These are phyloP conservation scores for Eciton burchellii DNA, from an alignment of 1,140 invertebrate species.

Conservation along the genomic window DNA sequence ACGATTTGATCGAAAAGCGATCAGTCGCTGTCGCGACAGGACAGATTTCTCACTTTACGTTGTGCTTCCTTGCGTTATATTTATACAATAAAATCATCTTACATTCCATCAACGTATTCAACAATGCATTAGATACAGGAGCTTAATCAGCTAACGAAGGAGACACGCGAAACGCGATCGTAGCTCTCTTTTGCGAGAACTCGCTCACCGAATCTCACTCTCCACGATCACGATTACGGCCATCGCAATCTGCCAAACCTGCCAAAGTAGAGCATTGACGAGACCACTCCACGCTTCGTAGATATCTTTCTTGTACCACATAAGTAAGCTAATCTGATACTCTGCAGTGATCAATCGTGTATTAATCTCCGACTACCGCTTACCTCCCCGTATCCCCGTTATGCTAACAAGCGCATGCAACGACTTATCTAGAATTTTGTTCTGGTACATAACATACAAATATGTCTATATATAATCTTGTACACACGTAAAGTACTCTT, in stretches of 20 bases:
- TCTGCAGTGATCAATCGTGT: constrained; percentile 69
- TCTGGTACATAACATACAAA: constrained; percentile 65
- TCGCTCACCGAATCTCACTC: constrained; percentile 43
- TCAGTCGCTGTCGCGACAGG: no score
- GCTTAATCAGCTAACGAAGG: background rate
- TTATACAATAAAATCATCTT: no score
- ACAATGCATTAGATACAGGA: background rate
- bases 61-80: no score
- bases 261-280: constrained; percentile 63
- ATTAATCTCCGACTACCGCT: constrained; percentile 72
- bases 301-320: constrained; percentile 68
- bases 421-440: constrained; percentile 75
- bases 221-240: constrained; percentile 10
- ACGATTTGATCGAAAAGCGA: no score
- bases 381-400: constrained; percentile 69
- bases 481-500: constrained; percentile 49
- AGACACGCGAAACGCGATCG: constrained; percentile 7
- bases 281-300: constrained; percentile 72
- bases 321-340: constrained; percentile 68
- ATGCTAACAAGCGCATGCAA: constrained; percentile 77
- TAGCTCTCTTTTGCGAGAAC: constrained; percentile 45
- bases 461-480: constrained; percentile 54
- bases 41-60: no score
- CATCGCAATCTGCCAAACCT: constrained; percentile 46
- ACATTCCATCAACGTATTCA: no score